phyloP scores from a whole-genome alignment of 2,888 invertebrate genomes.

The Ormia ochracea region DNA sequence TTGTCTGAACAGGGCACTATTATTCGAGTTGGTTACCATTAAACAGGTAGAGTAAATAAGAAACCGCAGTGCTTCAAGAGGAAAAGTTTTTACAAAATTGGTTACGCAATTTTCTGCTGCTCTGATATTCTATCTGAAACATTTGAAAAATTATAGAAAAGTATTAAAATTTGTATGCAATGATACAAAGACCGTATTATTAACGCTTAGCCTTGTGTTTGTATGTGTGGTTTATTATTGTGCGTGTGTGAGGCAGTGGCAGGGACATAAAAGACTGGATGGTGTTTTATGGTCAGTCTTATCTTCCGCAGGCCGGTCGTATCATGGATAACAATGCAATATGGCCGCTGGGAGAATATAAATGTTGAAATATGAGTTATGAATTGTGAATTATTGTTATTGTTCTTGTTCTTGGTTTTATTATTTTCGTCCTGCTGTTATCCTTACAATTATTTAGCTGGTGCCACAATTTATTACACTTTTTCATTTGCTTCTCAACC shows the following conservation, averaged over 20 bases:
- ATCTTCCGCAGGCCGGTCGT: conserved; percentile 52
- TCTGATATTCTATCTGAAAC: no score
- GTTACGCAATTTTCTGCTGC: no score
- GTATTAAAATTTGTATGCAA: no score
- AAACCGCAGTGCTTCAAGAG: no score
- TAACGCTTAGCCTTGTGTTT: background rate
- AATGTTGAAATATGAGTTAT: conserved; percentile 31
- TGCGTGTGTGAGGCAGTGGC: background rate
- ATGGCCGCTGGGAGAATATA: conserved; percentile 46
- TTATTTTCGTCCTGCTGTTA: background rate
- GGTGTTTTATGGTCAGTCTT: conserved; percentile 41
- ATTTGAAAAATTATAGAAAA: no score
- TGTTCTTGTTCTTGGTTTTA: background rate
- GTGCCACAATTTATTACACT: conserved; percentile 8
- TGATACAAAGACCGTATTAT: no score
- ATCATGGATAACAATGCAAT: conserved; percentile 60
- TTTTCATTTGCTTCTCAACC: background rate
- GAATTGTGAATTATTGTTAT: no score
- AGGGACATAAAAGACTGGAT: conserved; percentile 25
- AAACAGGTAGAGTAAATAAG: no score
- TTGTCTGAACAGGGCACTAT: no score
- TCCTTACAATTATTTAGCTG: background rate
- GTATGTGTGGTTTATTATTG: background rate
- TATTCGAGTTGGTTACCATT: no score
- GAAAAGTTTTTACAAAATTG: no score